Conservation (phyloP, 1,140 invertebrate genomes). For the Telenomus remus region DNA sequence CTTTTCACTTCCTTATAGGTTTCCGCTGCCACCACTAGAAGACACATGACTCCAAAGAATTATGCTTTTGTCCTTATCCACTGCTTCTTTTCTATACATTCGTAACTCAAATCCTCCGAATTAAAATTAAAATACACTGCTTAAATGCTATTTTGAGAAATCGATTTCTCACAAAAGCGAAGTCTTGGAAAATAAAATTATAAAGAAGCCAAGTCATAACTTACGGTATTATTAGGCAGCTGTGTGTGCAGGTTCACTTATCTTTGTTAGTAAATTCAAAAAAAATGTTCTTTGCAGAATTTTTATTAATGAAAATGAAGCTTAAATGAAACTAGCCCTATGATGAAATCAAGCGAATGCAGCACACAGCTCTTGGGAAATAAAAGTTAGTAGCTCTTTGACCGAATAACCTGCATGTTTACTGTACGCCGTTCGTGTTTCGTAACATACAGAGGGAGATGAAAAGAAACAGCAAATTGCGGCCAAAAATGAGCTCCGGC, state of each 20-base stretch:
- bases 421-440: slow-evolving; percentile 54
- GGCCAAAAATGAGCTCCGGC: slow-evolving; percentile 14
- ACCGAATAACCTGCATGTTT: slow-evolving; percentile 60
- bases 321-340: slow-evolving; percentile 35
- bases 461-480: slow-evolving; percentile 19
- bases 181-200: no score
- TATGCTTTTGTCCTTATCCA: slow-evolving; percentile 9
- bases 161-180: no score
- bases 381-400: slow-evolving; percentile 65
- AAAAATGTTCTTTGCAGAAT: neutral
- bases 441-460: slow-evolving; percentile 24
- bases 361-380: slow-evolving; percentile 64
- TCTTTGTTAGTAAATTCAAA: no score
- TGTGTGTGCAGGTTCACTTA: no score
- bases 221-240: no score
- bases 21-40: slow-evolving; percentile 33
- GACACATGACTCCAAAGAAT: slow-evolving; percentile 19
- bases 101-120: slow-evolving; percentile 21
- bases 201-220: no score
- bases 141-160: no score
- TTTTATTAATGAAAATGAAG: slow-evolving; percentile 34
- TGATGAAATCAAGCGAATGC: slow-evolving; percentile 48
- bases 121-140: no score
- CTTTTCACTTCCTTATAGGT: slow-evolving; percentile 27
- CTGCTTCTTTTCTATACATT: slow-evolving; percentile 21